phyloP scores from a whole-genome alignment of 2,797 vertebrate genomes.

The Tapera naevia region DNA sequence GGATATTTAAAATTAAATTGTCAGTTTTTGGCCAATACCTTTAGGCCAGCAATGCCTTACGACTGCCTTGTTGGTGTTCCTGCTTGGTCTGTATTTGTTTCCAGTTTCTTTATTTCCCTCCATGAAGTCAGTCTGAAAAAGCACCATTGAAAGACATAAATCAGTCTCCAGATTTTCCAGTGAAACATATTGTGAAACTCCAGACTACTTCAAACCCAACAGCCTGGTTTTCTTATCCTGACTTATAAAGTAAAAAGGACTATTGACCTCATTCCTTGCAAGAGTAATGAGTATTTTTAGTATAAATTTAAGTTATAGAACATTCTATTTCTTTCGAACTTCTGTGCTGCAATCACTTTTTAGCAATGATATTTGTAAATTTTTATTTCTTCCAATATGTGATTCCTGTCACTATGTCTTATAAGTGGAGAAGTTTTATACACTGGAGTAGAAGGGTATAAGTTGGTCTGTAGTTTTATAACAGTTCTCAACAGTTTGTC shows the following conservation, averaged over 20 bases:
- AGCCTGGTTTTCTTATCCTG: neutral
- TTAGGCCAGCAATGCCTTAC: neutral
- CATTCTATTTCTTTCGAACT: neutral
- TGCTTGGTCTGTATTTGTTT: neutral
- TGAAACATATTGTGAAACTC: neutral
- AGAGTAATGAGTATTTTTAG: slow-evolving; percentile 11
- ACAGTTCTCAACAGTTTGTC: neutral
- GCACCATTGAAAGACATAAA: neutral
- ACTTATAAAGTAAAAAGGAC: neutral
- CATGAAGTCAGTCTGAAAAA: neutral
- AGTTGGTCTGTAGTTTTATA: neutral
- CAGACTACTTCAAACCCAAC: neutral
- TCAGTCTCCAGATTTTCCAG: neutral
- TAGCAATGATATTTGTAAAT: neutral
- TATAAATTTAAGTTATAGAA: slow-evolving; percentile 25
- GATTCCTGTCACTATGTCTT: neutral
- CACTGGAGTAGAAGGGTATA: neutral
- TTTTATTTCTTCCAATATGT: neutral
- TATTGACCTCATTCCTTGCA: neutral
- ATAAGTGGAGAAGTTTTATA: neutral
- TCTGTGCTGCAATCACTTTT: slow-evolving; percentile 14
- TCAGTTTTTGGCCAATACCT: neutral
- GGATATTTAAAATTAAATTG: neutral
- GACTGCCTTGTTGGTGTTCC: neutral
- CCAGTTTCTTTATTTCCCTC: neutral